Conservation (phyloP, 2,797 vertebrate genomes). For the Channa striata region DNA sequence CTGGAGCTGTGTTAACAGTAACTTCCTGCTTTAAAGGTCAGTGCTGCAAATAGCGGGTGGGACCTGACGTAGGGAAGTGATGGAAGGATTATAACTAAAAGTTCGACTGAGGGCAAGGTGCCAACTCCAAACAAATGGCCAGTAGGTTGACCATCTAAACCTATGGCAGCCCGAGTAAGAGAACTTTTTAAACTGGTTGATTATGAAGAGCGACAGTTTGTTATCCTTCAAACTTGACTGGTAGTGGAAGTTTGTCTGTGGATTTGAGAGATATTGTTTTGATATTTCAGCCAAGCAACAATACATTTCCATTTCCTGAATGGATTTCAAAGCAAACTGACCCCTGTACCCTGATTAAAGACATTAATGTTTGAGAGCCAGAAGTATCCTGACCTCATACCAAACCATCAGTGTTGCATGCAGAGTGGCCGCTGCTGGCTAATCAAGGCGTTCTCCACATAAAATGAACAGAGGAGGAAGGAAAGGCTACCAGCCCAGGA, state of each 20-base stretch:
- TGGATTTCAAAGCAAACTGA: slow-evolving; percentile 29
- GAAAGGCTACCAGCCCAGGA: slow-evolving; percentile 59
- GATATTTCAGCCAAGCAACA: slow-evolving; percentile 4
- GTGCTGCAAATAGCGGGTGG: slow-evolving; percentile 67
- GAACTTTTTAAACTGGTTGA: background rate
- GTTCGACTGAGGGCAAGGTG: slow-evolving; percentile 56
- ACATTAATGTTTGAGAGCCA: background rate
- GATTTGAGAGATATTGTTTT: background rate
- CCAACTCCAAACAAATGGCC: slow-evolving; percentile 42
- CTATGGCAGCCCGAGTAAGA: slow-evolving; percentile 1
- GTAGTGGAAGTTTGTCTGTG: background rate
- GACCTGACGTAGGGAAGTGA: slow-evolving; percentile 65
- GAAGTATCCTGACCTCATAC: slow-evolving; percentile 33
- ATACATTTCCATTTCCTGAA: slow-evolving; percentile 18
- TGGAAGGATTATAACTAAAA: slow-evolving; percentile 65
- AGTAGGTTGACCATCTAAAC: slow-evolving; percentile 1
- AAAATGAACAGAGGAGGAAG: slow-evolving; percentile 64
- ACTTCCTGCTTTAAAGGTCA: slow-evolving; percentile 82
- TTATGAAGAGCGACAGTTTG: slow-evolving; percentile 12
- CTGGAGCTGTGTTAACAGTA: slow-evolving; percentile 52
- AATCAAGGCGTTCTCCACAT: slow-evolving; percentile 56
- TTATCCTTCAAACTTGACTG: slow-evolving; percentile 11
- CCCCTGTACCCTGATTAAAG: slow-evolving; percentile 16
- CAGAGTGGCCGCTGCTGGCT: slow-evolving; percentile 45
- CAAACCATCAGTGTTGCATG: slow-evolving; percentile 34